Base-by-base conservation (phyloP, 2,888 invertebrate species). In the Drosophila algonquin region DNA sequence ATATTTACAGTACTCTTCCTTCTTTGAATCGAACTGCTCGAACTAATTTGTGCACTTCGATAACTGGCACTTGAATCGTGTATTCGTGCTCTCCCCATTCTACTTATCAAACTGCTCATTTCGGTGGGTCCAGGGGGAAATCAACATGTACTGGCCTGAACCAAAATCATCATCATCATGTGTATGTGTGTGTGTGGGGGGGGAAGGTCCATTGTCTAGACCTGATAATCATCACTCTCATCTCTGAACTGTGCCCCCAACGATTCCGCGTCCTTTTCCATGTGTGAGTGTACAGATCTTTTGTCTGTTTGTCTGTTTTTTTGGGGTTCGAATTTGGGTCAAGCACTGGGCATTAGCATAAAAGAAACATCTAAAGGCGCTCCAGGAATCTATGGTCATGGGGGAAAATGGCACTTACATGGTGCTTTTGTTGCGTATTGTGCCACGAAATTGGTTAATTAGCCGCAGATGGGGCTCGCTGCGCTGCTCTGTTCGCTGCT, bases 281-380 rank as follows among this genome's bases (percentile, higher is more conserved):
- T 16, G 8, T 44, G 21, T 21, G 3, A 21, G 21, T 10, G 10
- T n/a, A 51, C 12, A 50, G 46, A 52, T 63, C 55, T 27, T 53
- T 9, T 21, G 27, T 14, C 21, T 18, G 54, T 12, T 32, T 21
- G 21, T 21, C 21, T 21, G 21, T 21, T 21, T 2, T 47, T 53
- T 55, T 50, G 47, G 44, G 44, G 30, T 35, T 14, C 40, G 40
- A 65, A 72, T 73, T 65, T 79, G 78, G 89, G 77, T 80, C 83
- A 64, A 51, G 18, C 58, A 24, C 35, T 52, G 12, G 53, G 46
- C 58, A 86, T 82, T 82, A 71, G 77, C 89, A 82, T 82, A 77
- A 79, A 70, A 69, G 62, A 68, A 59, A 82, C 72, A 87, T 76
- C 62, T 45, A 54, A 53, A 48, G 58, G 47, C 35, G 53, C 56